Conservation (phyloP, 2,113 vertebrate genomes). For the Kobus ellipsiprymnus region DNA sequence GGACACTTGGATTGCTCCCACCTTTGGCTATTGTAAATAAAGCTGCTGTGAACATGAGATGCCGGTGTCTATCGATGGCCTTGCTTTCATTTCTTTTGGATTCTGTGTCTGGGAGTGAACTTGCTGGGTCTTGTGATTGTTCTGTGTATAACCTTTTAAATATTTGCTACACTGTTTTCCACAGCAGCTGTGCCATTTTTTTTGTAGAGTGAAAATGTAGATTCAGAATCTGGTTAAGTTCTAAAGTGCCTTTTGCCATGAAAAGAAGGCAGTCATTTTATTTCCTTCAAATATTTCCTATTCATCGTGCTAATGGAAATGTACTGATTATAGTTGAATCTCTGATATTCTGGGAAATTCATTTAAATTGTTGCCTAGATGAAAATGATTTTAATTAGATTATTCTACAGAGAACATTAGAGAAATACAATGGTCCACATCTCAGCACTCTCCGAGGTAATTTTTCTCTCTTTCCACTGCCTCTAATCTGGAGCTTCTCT, state of each 20-base stretch:
- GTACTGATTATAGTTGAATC: neutral
- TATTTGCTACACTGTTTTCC: neutral
- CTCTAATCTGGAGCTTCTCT: neutral
- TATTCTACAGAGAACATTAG: neutral
- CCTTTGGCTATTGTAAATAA: neutral
- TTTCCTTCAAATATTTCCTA: conserved; percentile 18
- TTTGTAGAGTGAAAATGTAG: neutral
- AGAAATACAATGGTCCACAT: neutral
- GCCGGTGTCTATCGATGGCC: neutral
- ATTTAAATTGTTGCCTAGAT: conserved; percentile 42
- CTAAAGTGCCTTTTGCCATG: neutral
- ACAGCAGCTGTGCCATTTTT: neutral
- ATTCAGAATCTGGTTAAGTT: neutral
- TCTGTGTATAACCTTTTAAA: neutral
- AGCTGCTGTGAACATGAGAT: accelerated
- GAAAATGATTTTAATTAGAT: conserved; percentile 48
- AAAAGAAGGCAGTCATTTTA: neutral
- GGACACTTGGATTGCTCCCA: neutral
- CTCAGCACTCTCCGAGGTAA: too few species aligned
- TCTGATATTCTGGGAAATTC: conserved; percentile 35
- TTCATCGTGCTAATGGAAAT: neutral
- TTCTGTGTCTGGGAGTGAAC: neutral
- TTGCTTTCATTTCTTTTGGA: neutral
- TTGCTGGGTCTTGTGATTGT: neutral
- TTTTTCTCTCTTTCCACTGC: neutral